Percentiles rank a stretch among this genome's conserved stretches.
Evolutionary conservation across 1,140 invertebrate genomes (phyloP).

Genomic region (Drosophila truncata): DNA sequence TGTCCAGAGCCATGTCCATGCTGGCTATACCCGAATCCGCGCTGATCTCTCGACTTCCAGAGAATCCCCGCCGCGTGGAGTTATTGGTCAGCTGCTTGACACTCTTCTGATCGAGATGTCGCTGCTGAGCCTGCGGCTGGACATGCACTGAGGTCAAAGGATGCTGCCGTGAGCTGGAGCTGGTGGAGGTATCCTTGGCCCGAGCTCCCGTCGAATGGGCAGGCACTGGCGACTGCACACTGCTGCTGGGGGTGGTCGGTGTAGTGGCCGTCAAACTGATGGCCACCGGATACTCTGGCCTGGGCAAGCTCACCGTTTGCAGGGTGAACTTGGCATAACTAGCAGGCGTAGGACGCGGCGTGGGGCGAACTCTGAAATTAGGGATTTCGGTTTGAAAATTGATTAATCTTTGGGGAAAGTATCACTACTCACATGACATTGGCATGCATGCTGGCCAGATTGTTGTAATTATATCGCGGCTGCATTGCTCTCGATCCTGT

Average conservation of each 20-base stretch:
- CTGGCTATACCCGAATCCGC: slow-evolving; percentile 89
- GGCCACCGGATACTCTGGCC: slow-evolving; percentile 89
- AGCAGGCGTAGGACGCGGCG: slow-evolving; percentile 63
- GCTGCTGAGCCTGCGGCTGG: slow-evolving; percentile 46
- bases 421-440: slow-evolving; percentile 83
- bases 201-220: slow-evolving; percentile 49
- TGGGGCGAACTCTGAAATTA: slow-evolving; percentile 67
- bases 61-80: slow-evolving; percentile 86
- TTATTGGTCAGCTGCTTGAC: slow-evolving; percentile 91
- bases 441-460: slow-evolving; percentile 82
- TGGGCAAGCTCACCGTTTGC: slow-evolving; percentile 90
- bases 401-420: not conserved
- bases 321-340: slow-evolving; percentile 89
- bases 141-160: slow-evolving; percentile 73
- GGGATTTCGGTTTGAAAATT: not conserved
- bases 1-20: slow-evolving; percentile 85
- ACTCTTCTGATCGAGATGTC: slow-evolving; percentile 88
- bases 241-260: slow-evolving; percentile 77
- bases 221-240: slow-evolving; percentile 64
- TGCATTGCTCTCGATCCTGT: slow-evolving; percentile 26
- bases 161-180: slow-evolving; percentile 30
- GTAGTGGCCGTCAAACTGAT: slow-evolving; percentile 81
- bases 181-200: slow-evolving; percentile 57
- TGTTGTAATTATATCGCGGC: slow-evolving; percentile 70
- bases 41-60: slow-evolving; percentile 86